Evolutionary conservation across 2,888 invertebrate genomes (phyloP).

Genomic region (Dexiosoma caninum): DNA sequence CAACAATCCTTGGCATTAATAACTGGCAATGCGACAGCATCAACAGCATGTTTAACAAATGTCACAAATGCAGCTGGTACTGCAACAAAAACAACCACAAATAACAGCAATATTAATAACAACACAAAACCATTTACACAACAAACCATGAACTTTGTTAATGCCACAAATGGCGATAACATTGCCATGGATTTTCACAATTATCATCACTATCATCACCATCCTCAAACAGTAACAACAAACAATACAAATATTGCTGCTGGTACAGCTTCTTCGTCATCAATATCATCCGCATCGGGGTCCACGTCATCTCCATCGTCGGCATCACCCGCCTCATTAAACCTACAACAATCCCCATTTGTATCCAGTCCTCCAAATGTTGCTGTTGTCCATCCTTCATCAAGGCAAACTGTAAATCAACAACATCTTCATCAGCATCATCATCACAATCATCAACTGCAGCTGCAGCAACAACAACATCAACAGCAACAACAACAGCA

Average conservation of each 20-base stretch:
- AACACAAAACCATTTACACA: slow-evolving; percentile 28
- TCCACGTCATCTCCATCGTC: slow-evolving; percentile 44
- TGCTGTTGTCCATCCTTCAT: slow-evolving; percentile 24
- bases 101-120: slow-evolving; percentile 44
- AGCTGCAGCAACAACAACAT: slow-evolving; percentile 22
- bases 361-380: slow-evolving; percentile 28
- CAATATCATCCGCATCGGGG: slow-evolving; percentile 38
- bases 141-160: slow-evolving; percentile 52
- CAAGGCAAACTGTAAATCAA: slow-evolving; percentile 34
- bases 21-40: slow-evolving; percentile 48
- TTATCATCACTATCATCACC: slow-evolving; percentile 60
- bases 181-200: slow-evolving; percentile 51
- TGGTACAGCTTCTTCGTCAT: slow-evolving; percentile 65
- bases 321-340: slow-evolving; percentile 54
- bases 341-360: slow-evolving; percentile 35
- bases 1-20: slow-evolving; percentile 43
- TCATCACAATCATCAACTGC: background rate
- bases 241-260: slow-evolving; percentile 63
- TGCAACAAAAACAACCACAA: slow-evolving; percentile 58
- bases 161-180: slow-evolving; percentile 28
- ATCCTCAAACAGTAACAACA: slow-evolving; percentile 63
- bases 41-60: slow-evolving; percentile 50
- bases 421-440: slow-evolving; percentile 35
- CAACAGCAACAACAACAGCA: slow-evolving; percentile 43
- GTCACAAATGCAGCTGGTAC: slow-evolving; percentile 61